Evolutionary conservation across 37 sponge, comb jelly and placozoan genomes (phyloP), one percentile per base, ranked within the genome.

Genomic region (Bolinopsis microptera): DNA sequence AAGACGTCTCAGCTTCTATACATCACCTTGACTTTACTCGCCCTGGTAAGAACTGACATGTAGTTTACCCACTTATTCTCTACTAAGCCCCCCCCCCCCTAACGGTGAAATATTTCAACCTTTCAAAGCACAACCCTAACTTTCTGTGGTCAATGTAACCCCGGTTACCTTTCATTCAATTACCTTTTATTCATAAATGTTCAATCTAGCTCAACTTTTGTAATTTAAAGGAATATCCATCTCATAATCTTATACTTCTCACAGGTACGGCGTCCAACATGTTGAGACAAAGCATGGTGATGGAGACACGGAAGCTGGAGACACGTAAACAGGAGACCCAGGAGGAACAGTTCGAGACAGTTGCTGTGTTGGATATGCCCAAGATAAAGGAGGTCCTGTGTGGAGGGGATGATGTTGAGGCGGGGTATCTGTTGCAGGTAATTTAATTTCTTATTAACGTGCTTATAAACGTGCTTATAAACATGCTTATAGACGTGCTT

Each of bases 181-280:
- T 9, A 21, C 68, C 18, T 61, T 9, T 61, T 61, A 21, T 9
- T 61, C 68, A 61, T 61, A 61, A 61, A 18, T 61, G 9, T 61
- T 61, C 9, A 61, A 61, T 61, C 16, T 21, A 3, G 5, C 74
- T n/a, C n/a, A n/a, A n/a, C n/a, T n/a, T n/a, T n/a, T n/a, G n/a
- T n/a, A n/a, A n/a, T n/a, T n/a, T n/a, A n/a, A n/a, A n/a, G n/a
- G n/a, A n/a, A n/a, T n/a, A n/a, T n/a, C n/a, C n/a, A n/a, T n/a
- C n/a, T n/a, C n/a, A n/a, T n/a, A n/a, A n/a, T n/a, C n/a, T n/a
- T n/a, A n/a, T n/a, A 70, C 74, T n/a, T n/a, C 3, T 70, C 48
- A 0, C 90, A 86, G 90, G 90, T n/a, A 86, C 90, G 8, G 90
- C 90, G 3, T 86, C 90, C 61, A 86, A 86, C 90, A 39, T 86